Evolutionary conservation across 2,888 invertebrate genomes (phyloP).

Genomic region (Callyntrura sp.): DNA sequence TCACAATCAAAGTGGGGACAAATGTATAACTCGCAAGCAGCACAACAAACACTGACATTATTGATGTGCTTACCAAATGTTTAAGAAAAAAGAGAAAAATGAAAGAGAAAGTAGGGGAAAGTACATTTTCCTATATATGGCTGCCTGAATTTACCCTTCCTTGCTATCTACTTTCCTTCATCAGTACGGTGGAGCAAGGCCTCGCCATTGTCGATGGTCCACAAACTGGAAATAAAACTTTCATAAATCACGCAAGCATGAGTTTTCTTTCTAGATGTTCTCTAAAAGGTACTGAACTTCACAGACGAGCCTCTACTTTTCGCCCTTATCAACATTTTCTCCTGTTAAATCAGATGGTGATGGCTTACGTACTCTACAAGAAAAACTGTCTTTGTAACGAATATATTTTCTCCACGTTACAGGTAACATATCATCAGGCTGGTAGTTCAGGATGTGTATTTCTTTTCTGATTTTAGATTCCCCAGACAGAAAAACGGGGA

Average conservation of each 20-base stretch:
- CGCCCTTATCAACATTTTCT: neutral
- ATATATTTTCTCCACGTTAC: too few relatives aligned
- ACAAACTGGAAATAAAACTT: constrained; percentile 33
- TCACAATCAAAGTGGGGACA: too few relatives aligned
- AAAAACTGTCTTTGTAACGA: too few relatives aligned
- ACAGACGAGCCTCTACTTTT: neutral
- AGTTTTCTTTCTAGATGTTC: neutral
- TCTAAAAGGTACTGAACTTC: neutral
- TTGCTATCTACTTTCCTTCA: too few relatives aligned
- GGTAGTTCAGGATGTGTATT: neutral
- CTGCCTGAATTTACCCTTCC: too few relatives aligned
- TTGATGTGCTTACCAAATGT: neutral
- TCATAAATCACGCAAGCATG: constrained; percentile 50
- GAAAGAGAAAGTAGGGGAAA: neutral
- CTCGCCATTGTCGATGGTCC: constrained; percentile 55
- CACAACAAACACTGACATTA: neutral
- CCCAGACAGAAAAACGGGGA: constrained; percentile 10
- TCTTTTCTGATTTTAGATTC: too few relatives aligned
- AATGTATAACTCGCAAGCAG: too few relatives aligned
- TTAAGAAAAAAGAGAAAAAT: neutral
- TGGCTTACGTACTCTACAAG: neutral
- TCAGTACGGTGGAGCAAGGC: too few relatives aligned
- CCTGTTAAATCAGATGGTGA: neutral
- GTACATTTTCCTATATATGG: too few relatives aligned
- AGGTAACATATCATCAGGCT: too few relatives aligned